A percentile compares a stretch with the other conserved stretches of the same genome.
phyloP scores from a whole-genome alignment of 2,113 vertebrate species.

The Poecile atricapillus region DNA sequence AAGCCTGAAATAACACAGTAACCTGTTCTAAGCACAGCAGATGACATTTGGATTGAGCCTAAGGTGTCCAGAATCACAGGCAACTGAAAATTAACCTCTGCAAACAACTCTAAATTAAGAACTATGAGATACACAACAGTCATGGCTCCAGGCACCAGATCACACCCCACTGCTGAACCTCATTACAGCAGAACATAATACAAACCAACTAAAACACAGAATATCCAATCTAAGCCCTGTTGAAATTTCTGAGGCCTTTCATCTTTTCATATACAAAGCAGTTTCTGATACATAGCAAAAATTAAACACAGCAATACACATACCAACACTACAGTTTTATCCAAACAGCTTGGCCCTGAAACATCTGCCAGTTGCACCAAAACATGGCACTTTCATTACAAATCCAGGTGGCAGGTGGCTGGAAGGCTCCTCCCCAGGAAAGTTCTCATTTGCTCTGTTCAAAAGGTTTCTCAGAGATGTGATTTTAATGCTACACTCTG shows the following conservation, averaged over 20 bases:
- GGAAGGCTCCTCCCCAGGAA: not conserved
- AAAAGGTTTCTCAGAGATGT: not conserved
- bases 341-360: not conserved
- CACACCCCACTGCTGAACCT: not conserved
- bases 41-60: not conserved
- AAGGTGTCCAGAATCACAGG: not conserved
- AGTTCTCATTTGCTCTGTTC: not conserved
- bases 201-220: not conserved
- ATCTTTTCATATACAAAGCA: not conserved
- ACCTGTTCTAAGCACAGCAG: not conserved
- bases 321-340: not conserved
- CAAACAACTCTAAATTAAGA: not conserved
- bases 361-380: not conserved
- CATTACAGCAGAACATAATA: not conserved
- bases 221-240: not conserved
- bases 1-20: not conserved
- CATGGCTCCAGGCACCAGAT: not conserved
- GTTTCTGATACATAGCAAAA: not conserved
- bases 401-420: not conserved
- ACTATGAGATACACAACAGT: not conserved
- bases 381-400: not conserved
- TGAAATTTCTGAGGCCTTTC: not conserved
- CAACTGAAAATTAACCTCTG: slow-evolving; percentile 13
- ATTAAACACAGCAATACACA: not conserved
- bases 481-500: not conserved